Conservation (phyloP, 2,888 invertebrate species). For the Thysanoteuthis rhombus region DNA sequence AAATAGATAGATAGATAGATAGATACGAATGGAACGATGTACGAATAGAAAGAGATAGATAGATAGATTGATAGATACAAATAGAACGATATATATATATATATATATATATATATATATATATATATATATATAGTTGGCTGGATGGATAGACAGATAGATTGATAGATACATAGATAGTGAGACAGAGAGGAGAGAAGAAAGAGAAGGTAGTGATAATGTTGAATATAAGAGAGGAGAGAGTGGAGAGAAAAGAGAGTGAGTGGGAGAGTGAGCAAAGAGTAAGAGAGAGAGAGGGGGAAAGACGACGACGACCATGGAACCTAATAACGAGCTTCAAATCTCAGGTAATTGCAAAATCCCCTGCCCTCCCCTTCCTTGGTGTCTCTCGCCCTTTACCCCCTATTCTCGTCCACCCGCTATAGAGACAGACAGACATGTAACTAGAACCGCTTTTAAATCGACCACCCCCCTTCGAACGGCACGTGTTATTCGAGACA, state of each 20-base stretch:
- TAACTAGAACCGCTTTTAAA: background rate
- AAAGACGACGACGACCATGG: background rate
- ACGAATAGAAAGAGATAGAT: too few relatives aligned
- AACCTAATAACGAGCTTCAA: background rate
- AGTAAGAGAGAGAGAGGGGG: background rate
- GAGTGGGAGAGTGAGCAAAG: too few relatives aligned
- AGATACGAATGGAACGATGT: too few relatives aligned
- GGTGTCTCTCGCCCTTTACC: background rate
- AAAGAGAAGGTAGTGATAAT: too few relatives aligned
- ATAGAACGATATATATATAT: too few relatives aligned
- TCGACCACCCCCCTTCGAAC: background rate
- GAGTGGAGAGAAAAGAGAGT: background rate
- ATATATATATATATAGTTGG: too few relatives aligned
- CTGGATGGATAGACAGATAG: too few relatives aligned
- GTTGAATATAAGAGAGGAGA: background rate
- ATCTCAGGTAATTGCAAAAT: background rate
- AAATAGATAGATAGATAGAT: too few relatives aligned
- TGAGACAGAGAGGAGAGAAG: background rate
- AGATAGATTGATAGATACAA: too few relatives aligned
- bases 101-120: too few relatives aligned
- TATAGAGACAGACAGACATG: background rate
- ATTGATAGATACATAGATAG: too few relatives aligned
- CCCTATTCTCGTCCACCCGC: background rate
- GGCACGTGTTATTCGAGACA: constrained; percentile 12
- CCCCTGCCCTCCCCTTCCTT: background rate